Conservation (phyloP, 2,113 vertebrate genomes). For the Isurus oxyrinchus region DNA sequence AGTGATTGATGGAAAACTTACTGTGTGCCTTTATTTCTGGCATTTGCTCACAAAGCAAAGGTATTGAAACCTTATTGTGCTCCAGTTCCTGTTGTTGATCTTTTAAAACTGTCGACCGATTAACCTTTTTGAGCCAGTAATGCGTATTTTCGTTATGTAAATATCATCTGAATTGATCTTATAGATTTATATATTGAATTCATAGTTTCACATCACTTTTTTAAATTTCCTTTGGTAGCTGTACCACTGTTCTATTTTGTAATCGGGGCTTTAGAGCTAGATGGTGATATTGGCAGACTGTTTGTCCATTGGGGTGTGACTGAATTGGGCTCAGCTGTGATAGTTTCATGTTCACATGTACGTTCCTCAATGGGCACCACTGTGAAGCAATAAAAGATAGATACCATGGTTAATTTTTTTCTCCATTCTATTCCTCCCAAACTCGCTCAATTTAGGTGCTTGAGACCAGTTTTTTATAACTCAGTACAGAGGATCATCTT, state of each 20-base stretch:
- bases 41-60: conserved; percentile 8
- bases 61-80: conserved; percentile 26
- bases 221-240: neutral
- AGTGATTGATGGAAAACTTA: conserved; percentile 6
- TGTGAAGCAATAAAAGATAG: neutral
- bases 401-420: neutral
- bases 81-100: conserved; percentile 11
- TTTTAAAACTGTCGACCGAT: neutral
- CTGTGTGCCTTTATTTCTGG: neutral
- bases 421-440: neutral
- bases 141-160: neutral
- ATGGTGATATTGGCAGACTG: neutral
- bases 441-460: neutral
- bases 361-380: neutral
- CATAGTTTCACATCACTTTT: neutral
- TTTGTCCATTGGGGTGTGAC: neutral
- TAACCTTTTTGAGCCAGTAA: neutral
- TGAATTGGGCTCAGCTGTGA: neutral
- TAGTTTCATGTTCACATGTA: neutral
- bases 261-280: neutral
- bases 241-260: neutral
- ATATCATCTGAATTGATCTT: neutral
- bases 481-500: neutral
- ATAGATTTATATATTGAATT: neutral
- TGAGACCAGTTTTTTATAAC: neutral